Base-by-base conservation (phyloP, 2,888 invertebrate species). In the Heteromyza rotundicornis region DNA sequence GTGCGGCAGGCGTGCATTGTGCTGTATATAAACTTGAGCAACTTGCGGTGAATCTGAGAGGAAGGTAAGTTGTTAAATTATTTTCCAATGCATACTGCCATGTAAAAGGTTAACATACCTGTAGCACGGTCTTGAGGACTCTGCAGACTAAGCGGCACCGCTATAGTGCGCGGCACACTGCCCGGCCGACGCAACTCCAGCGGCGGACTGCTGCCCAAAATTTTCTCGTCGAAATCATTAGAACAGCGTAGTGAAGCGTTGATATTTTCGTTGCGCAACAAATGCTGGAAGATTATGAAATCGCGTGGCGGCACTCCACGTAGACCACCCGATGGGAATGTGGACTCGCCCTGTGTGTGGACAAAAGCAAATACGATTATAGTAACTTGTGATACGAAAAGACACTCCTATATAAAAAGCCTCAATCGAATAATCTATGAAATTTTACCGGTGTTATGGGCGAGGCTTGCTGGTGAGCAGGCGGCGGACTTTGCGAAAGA, bases 401-500 rank as follows among this genome's bases (percentile, higher is more conserved):
- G 55, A 35, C 3, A 32, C 32, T 8, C 32, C 32, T 12, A 32
- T n/a, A n/a, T n/a, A n/a, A n/a, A n/a, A n/a, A n/a, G n/a, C n/a
- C n/a, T n/a, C n/a, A n/a, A n/a, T n/a, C n/a, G 32, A 32, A 32
- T 32, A 32, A 32, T 32, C 12, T 32, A 12, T 32, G 32, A 19
- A 60, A 63, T 64, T 76, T 83, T 88, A 89, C 89, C 89, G 89
- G 86, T 80, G 88, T 87, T 80, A 89, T 87, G 73, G 90, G 90
- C 78, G 89, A 89, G 80, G 87, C 87, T 83, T 90, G 92, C 86
- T 92, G 92, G 84, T 92, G 92, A 73, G 93, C 92, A 80, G 92
- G 92, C 78, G 92, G 92, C 77, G 92, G 92, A 83, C 91, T 91
- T 85, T 91, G 89, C 5, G 76, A 70, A 8, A 70, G 67, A 52